Percentiles rank a stretch among this genome's conserved stretches.
phyloP scores from a whole-genome alignment of 2,888 invertebrate species.

The Cartodere bifasciata region DNA sequence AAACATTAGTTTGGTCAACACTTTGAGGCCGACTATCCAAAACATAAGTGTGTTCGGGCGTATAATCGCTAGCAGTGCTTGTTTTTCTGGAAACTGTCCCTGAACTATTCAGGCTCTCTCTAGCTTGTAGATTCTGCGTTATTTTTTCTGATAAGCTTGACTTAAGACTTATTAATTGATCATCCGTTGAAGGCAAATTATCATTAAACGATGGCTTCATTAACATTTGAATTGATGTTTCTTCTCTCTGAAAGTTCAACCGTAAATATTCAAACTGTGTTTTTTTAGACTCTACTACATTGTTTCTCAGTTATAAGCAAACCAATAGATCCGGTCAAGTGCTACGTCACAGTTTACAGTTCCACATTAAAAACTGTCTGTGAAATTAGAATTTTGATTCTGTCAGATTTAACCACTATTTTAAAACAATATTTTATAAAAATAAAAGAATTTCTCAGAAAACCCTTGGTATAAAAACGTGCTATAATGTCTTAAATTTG shows the following conservation, averaged over 20 bases:
- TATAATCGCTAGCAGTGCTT: constrained; percentile 44
- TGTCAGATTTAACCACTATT: too few relatives aligned
- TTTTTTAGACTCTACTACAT: too few relatives aligned
- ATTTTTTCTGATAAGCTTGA: constrained; percentile 30
- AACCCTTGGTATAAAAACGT: too few relatives aligned
- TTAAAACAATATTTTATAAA: too few relatives aligned
- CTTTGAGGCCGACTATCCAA: constrained; percentile 20
- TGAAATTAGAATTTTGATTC: too few relatives aligned
- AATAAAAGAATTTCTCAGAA: too few relatives aligned
- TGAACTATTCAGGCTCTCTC: constrained; percentile 35
- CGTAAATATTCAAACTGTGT: too few relatives aligned
- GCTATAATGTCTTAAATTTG: too few relatives aligned
- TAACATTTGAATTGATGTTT: constrained; percentile 24
- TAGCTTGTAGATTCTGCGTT: constrained; percentile 25
- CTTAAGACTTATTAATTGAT: constrained; percentile 26
- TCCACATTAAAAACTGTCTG: too few relatives aligned
- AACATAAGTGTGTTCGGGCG: constrained; percentile 40
- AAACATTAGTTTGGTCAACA: constrained; percentile 21
- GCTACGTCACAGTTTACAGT: too few relatives aligned
- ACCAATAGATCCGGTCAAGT: too few relatives aligned
- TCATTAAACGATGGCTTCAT: constrained; percentile 20
- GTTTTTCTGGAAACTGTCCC: constrained; percentile 42
- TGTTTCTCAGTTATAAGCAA: too few relatives aligned
- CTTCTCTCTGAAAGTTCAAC: constrained; percentile 31
- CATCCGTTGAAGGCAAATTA: constrained; percentile 12